Percentiles rank a stretch among this genome's conserved stretches.
phyloP scores from a whole-genome alignment of 2,113 vertebrate species.

The Acinonyx jubatus region DNA sequence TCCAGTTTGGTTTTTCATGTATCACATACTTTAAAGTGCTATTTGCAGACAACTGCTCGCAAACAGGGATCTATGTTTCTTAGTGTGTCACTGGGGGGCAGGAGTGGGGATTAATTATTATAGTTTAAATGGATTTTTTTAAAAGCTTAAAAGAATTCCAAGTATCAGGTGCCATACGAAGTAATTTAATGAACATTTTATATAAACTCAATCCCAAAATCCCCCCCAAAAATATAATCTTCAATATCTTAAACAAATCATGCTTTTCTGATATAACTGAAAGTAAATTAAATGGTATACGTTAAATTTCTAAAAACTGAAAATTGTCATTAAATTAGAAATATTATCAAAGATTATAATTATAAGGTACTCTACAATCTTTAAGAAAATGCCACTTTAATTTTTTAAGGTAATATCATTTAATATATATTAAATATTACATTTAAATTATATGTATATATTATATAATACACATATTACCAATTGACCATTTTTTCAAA shows the following conservation, averaged over 20 bases:
- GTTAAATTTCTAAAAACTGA: background rate
- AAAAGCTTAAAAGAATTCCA: background rate
- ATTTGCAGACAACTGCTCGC: background rate
- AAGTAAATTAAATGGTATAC: background rate
- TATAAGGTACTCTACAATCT: conserved; percentile 13
- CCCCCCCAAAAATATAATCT: background rate
- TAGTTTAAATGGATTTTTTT: background rate
- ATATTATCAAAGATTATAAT: conserved; percentile 22
- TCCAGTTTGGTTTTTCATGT: background rate
- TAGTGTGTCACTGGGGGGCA: background rate
- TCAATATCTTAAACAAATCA: background rate
- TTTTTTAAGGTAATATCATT: background rate
- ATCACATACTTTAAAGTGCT: background rate
- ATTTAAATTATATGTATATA: background rate
- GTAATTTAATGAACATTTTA: conserved; percentile 1
- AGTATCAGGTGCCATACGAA: background rate
- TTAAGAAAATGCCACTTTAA: background rate
- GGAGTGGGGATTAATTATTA: background rate
- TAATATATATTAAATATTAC: background rate
- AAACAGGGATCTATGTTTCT: background rate
- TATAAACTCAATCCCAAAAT: background rate
- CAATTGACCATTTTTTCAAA: background rate
- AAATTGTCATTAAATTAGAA: conserved; percentile 36
- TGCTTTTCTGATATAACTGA: conserved; percentile 8
- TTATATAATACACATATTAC: background rate